These are phyloP conservation scores for Clarias macrocephalus DNA, from an alignment of 2,113 vertebrate genomes.

Conservation along the genomic window DNA sequence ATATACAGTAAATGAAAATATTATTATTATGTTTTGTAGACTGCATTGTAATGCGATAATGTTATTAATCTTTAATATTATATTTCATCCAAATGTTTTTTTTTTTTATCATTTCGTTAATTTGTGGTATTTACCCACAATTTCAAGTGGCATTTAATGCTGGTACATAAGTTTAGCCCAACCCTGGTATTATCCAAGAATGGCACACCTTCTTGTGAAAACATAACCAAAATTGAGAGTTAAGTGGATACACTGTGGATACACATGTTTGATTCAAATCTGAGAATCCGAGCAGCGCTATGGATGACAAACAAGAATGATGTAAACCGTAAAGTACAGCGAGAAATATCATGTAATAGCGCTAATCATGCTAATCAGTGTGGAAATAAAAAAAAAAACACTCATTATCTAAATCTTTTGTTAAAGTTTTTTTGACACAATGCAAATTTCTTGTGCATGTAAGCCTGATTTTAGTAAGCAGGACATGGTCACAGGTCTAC, in stretches of 20 bases:
- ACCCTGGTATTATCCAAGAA: no score
- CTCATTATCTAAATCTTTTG: background rate
- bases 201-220: no score
- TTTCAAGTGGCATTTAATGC: background rate
- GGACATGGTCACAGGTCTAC: background rate
- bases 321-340: background rate
- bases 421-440: background rate
- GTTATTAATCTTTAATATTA: no score
- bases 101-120: no score
- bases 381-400: background rate
- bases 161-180: background rate
- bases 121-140: no score
- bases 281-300: background rate
- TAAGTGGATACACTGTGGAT: no score
- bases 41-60: no score
- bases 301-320: background rate
- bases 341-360: background rate
- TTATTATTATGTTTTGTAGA: no score
- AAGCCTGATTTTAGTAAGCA: background rate
- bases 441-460: background rate
- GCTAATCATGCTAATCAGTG: background rate
- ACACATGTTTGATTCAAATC: background rate
- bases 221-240: background rate
- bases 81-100: no score
- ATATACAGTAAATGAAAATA: no score